Evolutionary conservation across 2,888 invertebrate species (phyloP), one percentile per base, ranked within the genome.

Genomic region (Branchellion lobata): DNA sequence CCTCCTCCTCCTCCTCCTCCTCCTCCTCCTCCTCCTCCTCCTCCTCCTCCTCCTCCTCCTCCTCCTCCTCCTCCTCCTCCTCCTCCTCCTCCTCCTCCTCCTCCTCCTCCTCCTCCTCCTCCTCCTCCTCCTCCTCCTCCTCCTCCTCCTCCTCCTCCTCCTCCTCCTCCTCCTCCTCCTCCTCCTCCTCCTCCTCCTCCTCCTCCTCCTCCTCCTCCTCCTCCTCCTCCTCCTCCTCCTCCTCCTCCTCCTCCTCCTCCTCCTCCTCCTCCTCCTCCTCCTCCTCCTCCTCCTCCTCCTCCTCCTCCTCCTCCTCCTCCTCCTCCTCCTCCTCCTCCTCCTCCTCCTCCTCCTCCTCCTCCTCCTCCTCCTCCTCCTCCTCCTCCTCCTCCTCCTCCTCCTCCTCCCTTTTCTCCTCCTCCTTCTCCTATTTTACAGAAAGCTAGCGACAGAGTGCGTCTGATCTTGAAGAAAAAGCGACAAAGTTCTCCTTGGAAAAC

Each of bases 11-110:
- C 24, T 47, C 47, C 47, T 1, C 14, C 73, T 73, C 47, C n/a
- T n/a, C 47, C 40, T 33, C 73, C 73, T n/a, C 47, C 36, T 33
- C 36, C 34, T 18, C 24, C 21, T n/a, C 33, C 33, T 78, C 78
- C 78, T 53, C 40, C 0, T 14, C 69, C 68, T 34, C 36, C 36
- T 78, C 40, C 40, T 69, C 29, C 5, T 24, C 69, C 33, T n/a
- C 69, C 3, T 36, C 24, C 40, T 33, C n/a, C 3, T 36, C 65
- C 3, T 21, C 40, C 33, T 40, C 27, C 21, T 51, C 36, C 2
- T 24, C 31, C 18, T 34, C 76, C 5, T 29, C 57, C 31, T 76
- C 57, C 27, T n/a, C 34, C n/a, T 31, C 57, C 31, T 40, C 53
- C 27, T 1, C 57, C 53, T 18, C 61, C 21, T 34, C 33, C 31